Percentiles rank a stretch among this genome's conserved stretches.
Evolutionary conservation across 2,888 invertebrate species (phyloP).

Genomic region (Lepidochrysops patricia): DNA sequence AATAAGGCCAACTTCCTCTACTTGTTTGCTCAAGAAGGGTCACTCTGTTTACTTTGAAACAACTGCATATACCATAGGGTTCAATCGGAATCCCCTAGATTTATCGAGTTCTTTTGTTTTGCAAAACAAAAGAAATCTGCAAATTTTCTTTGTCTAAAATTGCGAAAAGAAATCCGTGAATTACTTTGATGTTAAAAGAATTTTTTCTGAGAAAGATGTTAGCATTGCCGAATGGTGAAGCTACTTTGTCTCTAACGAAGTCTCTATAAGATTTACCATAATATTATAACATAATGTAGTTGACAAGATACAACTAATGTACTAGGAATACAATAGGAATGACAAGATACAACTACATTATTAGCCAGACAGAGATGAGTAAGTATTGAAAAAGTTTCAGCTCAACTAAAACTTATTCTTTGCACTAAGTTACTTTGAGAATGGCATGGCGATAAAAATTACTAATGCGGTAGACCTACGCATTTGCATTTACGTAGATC

Average conservation of each 20-base stretch:
- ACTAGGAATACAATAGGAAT: too few relatives aligned
- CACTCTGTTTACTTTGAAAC: conserved; percentile 55
- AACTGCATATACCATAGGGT: conserved; percentile 48
- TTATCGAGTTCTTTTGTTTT: conserved; percentile 39
- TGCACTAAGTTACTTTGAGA: too few relatives aligned
- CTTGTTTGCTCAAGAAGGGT: conserved; percentile 39
- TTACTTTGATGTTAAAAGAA: conserved; percentile 54
- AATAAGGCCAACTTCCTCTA: conserved; percentile 34
- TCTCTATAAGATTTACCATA: too few relatives aligned
- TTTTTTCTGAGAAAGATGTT: conserved; percentile 46
- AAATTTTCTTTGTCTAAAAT: conserved; percentile 24
- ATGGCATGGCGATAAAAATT: too few relatives aligned
- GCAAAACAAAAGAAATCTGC: conserved; percentile 24
- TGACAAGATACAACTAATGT: too few relatives aligned
- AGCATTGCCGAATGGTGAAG: conserved; percentile 48
- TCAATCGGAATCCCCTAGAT: conserved; percentile 56
- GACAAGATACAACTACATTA: too few relatives aligned
- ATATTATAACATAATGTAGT: not conserved
- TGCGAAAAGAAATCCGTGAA: conserved; percentile 30
- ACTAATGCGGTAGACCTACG: too few relatives aligned
- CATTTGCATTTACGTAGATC: too few relatives aligned
- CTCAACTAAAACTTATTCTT: too few relatives aligned
- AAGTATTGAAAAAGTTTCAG: too few relatives aligned
- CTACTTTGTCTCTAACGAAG: conserved; percentile 60
- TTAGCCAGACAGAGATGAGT: too few relatives aligned